Evolutionary conservation across 2,888 invertebrate genomes (phyloP), one percentile per base, ranked within the genome.

Genomic region (Amblyjoppa proteus): DNA sequence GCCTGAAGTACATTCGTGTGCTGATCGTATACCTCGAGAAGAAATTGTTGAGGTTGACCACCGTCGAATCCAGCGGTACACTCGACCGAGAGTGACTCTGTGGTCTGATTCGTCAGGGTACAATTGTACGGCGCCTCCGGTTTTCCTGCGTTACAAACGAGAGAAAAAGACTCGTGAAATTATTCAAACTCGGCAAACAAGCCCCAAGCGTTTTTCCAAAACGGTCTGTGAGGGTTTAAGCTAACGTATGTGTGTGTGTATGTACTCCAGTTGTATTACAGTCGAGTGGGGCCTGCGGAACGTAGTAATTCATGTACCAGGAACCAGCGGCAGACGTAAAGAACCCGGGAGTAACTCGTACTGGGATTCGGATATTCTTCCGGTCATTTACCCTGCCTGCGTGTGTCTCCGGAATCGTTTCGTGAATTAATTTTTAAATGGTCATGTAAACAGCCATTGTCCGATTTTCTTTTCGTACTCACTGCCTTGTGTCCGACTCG

Each of bases 61-160:
- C 97, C 97, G 90, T 97, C 97, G 92, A 97, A 97, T 86, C 96
- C 96, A 93, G 96, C 93, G 80, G 95, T 94, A 93, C 97, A 97
- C 90, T 96, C 96, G 7, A 97, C 96, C 90, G 97, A 96, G 58
- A 97, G 95, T 0, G 97, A 96, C 88, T 96, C 96, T 77, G 97
- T 96, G n/a, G 97, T 97, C 91, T 97, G 96, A 93, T 97, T 97
- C 83, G 96, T 95, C 34, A 97, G 95, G 9, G 97, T 96, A 93
- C 98, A 97, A 94, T 97, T 97, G 91, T 95, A 96, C 0, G 97
- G 97, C 0, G 97, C 95, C 89, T 97, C 97, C 0, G 97, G 97
- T 90, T 96, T 96, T 13, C 97, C 97, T 91, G 95, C 31, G 88
- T 69, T 64, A 69, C 61, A 76, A 85, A 80, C 71, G 82, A 58